phyloP scores from a whole-genome alignment of 1,140 invertebrate species.

The Globodera ellingtonae region DNA sequence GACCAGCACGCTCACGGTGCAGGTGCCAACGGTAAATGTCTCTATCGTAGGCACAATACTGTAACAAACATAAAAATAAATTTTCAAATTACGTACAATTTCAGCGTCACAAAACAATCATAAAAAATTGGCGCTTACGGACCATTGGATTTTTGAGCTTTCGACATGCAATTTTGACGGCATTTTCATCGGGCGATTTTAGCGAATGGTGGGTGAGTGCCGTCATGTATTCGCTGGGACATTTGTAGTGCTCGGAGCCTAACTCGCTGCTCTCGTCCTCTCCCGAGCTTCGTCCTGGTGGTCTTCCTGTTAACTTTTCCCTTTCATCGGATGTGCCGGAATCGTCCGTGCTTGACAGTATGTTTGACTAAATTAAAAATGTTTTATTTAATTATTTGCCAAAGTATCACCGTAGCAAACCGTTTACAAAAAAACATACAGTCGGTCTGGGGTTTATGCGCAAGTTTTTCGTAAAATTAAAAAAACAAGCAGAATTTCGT shows the following conservation, averaged over 20 bases:
- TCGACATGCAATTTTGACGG: background rate
- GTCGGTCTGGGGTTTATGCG: too few relatives aligned
- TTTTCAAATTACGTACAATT: too few relatives aligned
- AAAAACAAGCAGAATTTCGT: too few relatives aligned
- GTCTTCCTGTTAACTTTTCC: too few relatives aligned
- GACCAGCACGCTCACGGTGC: constrained; percentile 8
- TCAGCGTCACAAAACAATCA: background rate
- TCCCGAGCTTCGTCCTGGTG: too few relatives aligned
- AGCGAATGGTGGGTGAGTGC: background rate
- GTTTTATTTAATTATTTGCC: too few relatives aligned
- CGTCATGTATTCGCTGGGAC: constrained; percentile 12
- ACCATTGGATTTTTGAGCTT: constrained; percentile 4
- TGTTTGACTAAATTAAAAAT: too few relatives aligned
- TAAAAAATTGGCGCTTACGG: background rate
- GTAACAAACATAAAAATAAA: background rate
- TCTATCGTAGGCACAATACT: constrained; percentile 21
- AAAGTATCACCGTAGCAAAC: too few relatives aligned
- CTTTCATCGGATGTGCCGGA: too few relatives aligned
- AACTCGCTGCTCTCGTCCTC: background rate
- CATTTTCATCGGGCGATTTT: background rate
- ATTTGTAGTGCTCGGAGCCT: background rate
- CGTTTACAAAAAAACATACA: too few relatives aligned
- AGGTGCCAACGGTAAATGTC: constrained; percentile 29
- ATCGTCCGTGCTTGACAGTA: too few relatives aligned
- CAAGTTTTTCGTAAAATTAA: too few relatives aligned